Percentiles rank a stretch among this genome's conserved stretches.
Evolutionary conservation across 1,140 invertebrate species (phyloP).

Genomic region (Neocloeon triangulifer): DNA sequence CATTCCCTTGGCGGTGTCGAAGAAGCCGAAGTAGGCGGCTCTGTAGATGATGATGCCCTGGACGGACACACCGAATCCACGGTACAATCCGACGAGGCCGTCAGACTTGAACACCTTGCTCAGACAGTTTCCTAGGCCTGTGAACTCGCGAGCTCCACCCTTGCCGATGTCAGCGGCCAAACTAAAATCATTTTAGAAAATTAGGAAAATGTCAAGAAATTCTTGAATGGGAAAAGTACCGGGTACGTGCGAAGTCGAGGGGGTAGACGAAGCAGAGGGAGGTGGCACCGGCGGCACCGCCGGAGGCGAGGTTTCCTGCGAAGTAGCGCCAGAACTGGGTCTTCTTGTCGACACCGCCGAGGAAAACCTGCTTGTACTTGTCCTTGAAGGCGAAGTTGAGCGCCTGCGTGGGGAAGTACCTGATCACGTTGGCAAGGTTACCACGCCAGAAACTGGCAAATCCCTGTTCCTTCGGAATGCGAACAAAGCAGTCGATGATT

Average conservation of each 20-base stretch:
- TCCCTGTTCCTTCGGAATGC: constrained; percentile 75
- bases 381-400: constrained; percentile 93
- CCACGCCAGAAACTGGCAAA: constrained; percentile 81
- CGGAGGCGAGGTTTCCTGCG: constrained; percentile 69
- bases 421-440: constrained; percentile 79
- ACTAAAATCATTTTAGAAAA: too few relatives aligned
- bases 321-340: constrained; percentile 75
- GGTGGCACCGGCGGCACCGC: constrained; percentile 81
- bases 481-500: constrained; percentile 64
- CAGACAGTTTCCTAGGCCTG: constrained; percentile 67
- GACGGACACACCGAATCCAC: constrained; percentile 82
- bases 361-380: constrained; percentile 63
- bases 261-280: constrained; percentile 90
- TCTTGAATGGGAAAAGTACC: too few relatives aligned
- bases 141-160: constrained; percentile 62
- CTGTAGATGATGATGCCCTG: constrained; percentile 77
- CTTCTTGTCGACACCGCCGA: constrained; percentile 64
- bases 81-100: constrained; percentile 66
- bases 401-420: constrained; percentile 89
- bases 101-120: constrained; percentile 72
- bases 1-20: constrained; percentile 76
- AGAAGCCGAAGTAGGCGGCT: constrained; percentile 87
- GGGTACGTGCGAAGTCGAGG: constrained; percentile 82
- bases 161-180: constrained; percentile 72
- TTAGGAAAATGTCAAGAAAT: too few relatives aligned